phyloP scores from a whole-genome alignment of 2,797 vertebrate genomes.

The Leucoraja ocellata region DNA sequence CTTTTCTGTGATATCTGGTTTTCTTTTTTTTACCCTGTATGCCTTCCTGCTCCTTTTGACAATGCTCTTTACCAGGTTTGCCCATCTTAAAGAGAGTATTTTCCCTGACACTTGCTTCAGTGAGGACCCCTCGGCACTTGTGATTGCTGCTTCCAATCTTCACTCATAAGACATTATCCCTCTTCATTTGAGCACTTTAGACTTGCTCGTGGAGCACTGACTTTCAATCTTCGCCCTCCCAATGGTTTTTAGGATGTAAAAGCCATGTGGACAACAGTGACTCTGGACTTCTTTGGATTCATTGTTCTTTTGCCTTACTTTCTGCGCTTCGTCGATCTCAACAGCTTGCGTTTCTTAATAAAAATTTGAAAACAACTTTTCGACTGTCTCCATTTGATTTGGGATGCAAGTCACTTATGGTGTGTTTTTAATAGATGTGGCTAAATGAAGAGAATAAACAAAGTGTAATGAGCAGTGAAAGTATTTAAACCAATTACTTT shows the following conservation, averaged over 20 bases:
- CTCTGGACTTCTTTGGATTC: not conserved
- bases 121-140: not conserved
- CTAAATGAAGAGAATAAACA: not conserved
- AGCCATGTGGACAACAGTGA: not conserved
- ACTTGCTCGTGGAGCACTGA: not conserved
- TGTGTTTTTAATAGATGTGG: not conserved
- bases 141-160: not conserved
- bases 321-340: not conserved
- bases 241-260: not conserved
- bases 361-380: not conserved
- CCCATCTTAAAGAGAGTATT: not conserved
- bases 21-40: not conserved
- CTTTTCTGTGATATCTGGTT: not conserved
- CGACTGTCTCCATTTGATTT: not conserved
- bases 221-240: not conserved
- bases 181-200: not conserved
- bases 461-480: not conserved
- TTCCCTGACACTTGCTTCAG: not conserved
- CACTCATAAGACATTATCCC: not conserved
- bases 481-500: not conserved
- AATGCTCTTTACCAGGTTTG: not conserved
- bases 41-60: not conserved
- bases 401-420: not conserved
- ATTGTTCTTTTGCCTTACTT: not conserved
- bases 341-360: not conserved